These are phyloP conservation scores for Sparidentex hasta DNA, from an alignment of 2,797 vertebrate genomes.

Conservation along the genomic window DNA sequence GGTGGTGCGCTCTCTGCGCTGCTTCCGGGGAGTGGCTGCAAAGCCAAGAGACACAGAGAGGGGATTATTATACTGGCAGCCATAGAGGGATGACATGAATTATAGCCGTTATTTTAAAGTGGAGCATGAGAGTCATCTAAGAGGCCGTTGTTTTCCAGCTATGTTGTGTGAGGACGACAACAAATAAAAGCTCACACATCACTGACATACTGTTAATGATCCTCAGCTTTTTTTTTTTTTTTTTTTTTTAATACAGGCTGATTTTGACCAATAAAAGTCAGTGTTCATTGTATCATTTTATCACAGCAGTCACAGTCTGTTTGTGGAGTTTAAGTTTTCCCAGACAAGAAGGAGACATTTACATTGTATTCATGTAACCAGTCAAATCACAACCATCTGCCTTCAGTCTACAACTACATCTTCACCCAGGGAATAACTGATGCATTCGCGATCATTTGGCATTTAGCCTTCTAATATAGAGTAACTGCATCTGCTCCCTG, in stretches of 20 bases:
- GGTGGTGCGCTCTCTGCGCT: constrained; percentile 96
- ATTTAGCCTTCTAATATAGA: not conserved
- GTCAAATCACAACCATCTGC: constrained; percentile 3
- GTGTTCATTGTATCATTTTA: constrained; percentile 8
- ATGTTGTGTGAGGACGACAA: not conserved
- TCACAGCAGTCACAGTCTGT: not conserved
- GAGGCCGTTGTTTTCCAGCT: not conserved
- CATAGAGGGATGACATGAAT: constrained; percentile 5
- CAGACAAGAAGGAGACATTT: not conserved
- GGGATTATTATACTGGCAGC: constrained; percentile 18
- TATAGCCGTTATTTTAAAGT: not conserved
- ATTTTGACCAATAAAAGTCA: not conserved
- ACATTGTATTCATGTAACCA: not conserved
- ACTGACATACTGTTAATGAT: constrained; percentile 4
- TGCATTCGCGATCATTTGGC: not conserved
- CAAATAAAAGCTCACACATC: not conserved
- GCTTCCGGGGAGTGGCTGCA: constrained; percentile 90
- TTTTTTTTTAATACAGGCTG: not conserved
- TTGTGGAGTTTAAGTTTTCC: not conserved
- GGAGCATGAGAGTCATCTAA: not conserved
- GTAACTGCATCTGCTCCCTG: not conserved
- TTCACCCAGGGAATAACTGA: not conserved
- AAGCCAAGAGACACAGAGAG: constrained; percentile 22
- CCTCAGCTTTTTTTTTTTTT: not conserved
- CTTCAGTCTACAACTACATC: not conserved